Base-by-base conservation (phyloP, 1,140 invertebrate species). In the Ips nitidus region DNA sequence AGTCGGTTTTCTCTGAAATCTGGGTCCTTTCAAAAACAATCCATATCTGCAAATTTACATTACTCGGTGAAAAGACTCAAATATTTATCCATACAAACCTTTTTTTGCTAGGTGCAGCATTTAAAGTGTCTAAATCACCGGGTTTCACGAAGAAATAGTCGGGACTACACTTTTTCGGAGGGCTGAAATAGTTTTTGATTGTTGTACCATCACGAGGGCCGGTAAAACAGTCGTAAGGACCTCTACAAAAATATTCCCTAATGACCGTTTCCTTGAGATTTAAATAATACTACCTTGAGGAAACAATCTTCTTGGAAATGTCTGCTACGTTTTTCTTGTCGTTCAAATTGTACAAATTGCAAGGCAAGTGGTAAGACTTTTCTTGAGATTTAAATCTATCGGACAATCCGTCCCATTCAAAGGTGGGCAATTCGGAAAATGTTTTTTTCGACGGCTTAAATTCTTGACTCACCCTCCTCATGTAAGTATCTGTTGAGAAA, bases 161-260 rank as follows among this genome's bases (percentile, higher is more conserved):
- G 4, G 74, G 76, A 2, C 59, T 50, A 52, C 63, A 66, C 4
- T 41, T 41, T 8, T 61, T 60, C 1, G 72, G 62, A 2, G 71
- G 66, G 1, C 71, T 60, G 56, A 79, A 76, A 53, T 80, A 70
- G 62, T 79, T 80, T 71, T 79, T 79, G n/a, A 80, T 80, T n/a
- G 77, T 78, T 2, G 71, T 70, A 37, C 53, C 59, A 40, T 78
- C 75, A 50, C 79, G 69, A 3, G 74, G 75, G 1, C 77, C 78
- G 2, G 78, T 80, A 52, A 80, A 80, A 3, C 74, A 67, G 43
- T 79, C 76, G 47, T 79, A 79, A 2, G 78, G 79, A 1, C 79
- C 78, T 36, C 75, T 74, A 41, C 63, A 70, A 22, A 71, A 74
- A 0, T 71, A 71, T 7, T 59, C 22, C 47, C 61, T 70, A 36